phyloP scores from a whole-genome alignment of 1,140 invertebrate genomes.

The Pseudomyrmex dendroicus region DNA sequence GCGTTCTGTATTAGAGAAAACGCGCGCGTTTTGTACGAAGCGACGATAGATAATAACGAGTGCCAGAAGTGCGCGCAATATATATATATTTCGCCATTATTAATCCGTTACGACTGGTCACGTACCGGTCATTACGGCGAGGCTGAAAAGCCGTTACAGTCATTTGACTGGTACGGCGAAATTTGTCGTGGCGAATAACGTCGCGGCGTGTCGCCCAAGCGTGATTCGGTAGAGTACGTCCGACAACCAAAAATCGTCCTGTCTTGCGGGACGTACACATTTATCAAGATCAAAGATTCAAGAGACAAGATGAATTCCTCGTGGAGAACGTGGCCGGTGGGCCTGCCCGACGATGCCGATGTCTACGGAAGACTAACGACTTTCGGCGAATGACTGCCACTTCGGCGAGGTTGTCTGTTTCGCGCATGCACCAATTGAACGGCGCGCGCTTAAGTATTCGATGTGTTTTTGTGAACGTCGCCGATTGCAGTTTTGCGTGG shows the following conservation, averaged over 20 bases:
- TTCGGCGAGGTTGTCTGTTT: constrained; percentile 27
- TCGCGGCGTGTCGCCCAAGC: neutral
- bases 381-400: constrained; percentile 48
- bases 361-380: constrained; percentile 67
- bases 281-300: constrained; percentile 67
- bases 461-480: constrained; percentile 16
- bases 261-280: constrained; percentile 56
- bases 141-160: constrained; percentile 23
- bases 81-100: constrained; percentile 19
- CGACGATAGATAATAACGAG: neutral
- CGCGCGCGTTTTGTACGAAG: neutral
- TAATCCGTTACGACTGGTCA: constrained; percentile 46
- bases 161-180: constrained; percentile 13
- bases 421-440: constrained; percentile 28
- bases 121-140: constrained; percentile 27
- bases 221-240: constrained; percentile 18
- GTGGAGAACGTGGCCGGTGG: constrained; percentile 45
- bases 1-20: neutral
- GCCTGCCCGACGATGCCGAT: constrained; percentile 11
- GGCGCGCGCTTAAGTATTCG: neutral
- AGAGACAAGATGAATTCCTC: constrained; percentile 33
- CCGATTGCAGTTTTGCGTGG: neutral
- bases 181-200: constrained; percentile 47
- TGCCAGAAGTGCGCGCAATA: neutral
- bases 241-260: constrained; percentile 54